These are phyloP conservation scores for Pyrocephalus nanus DNA, from an alignment of 2,797 vertebrate species.

Conservation along the genomic window DNA sequence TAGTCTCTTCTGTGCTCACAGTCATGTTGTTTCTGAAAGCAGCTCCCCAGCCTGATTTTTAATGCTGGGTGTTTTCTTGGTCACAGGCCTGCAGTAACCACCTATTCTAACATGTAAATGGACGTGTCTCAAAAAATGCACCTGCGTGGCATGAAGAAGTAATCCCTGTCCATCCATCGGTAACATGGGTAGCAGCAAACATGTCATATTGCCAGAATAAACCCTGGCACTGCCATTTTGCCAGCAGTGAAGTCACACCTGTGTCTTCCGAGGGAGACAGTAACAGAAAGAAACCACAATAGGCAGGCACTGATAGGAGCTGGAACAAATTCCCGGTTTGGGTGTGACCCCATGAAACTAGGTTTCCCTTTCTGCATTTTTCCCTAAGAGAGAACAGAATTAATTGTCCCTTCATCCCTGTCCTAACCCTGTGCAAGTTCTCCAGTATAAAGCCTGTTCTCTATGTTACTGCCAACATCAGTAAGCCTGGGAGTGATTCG, in stretches of 20 bases:
- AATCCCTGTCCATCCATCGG: not conserved
- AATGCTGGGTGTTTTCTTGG: not conserved
- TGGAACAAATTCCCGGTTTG: not conserved
- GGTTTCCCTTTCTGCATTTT: not conserved
- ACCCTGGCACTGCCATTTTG: accelerated
- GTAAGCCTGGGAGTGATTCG: not conserved
- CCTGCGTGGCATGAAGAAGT: not conserved
- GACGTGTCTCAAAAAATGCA: not conserved
- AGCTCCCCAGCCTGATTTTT: not conserved
- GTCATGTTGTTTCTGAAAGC: not conserved
- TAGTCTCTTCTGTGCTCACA: not conserved
- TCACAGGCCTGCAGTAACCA: not conserved
- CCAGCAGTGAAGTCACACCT: not conserved
- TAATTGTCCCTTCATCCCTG: not conserved
- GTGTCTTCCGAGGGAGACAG: not conserved
- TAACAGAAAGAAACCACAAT: accelerated
- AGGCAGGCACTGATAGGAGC: not conserved
- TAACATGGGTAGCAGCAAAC: not conserved
- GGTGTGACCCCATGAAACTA: not conserved
- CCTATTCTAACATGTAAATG: not conserved
- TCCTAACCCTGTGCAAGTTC: not conserved
- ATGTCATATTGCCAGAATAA: not conserved
- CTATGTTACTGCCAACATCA: not conserved
- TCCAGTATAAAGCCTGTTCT: not conserved
- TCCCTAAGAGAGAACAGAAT: not conserved